Percentiles rank a stretch among this genome's conserved stretches.
Evolutionary conservation across 2,888 invertebrate species (phyloP).

Genomic region (Dasypolia templi): DNA sequence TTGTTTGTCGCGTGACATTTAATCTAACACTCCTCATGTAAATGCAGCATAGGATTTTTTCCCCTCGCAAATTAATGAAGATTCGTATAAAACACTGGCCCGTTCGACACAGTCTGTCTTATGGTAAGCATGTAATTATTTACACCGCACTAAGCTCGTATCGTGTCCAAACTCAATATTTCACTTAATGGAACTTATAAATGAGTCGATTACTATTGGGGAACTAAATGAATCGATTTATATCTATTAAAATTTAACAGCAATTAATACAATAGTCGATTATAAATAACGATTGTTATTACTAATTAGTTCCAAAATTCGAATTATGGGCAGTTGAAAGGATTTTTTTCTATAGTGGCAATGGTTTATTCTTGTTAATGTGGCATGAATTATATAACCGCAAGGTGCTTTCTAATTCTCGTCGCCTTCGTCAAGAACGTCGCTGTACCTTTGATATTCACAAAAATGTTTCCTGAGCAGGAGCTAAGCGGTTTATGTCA

Average conservation of each 20-base stretch:
- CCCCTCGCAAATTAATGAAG: slow-evolving; percentile 47
- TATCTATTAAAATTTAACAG: slow-evolving; percentile 59
- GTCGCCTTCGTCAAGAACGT: slow-evolving; percentile 21
- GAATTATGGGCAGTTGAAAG: background rate
- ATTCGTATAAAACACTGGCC: slow-evolving; percentile 25
- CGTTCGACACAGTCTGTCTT: slow-evolving; percentile 44
- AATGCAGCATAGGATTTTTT: slow-evolving; percentile 25
- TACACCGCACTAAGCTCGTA: slow-evolving; percentile 45
- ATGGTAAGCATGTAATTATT: slow-evolving; percentile 54
- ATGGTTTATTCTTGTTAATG: slow-evolving; percentile 27
- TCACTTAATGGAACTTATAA: slow-evolving; percentile 55
- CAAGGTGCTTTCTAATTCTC: slow-evolving; percentile 39
- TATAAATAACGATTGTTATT: slow-evolving; percentile 42
- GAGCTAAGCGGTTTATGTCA: slow-evolving; percentile 56
- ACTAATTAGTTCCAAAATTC: slow-evolving; percentile 49
- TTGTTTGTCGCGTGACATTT: slow-evolving; percentile 59
- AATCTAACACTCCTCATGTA: slow-evolving; percentile 45
- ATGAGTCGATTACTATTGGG: slow-evolving; percentile 60
- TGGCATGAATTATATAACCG: slow-evolving; percentile 24
- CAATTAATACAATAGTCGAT: slow-evolving; percentile 61
- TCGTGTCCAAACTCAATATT: slow-evolving; percentile 65
- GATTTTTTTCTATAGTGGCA: slow-evolving; percentile 17
- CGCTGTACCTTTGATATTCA: slow-evolving; percentile 55
- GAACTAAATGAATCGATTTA: slow-evolving; percentile 60
- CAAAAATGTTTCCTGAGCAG: slow-evolving; percentile 49